Conservation (phyloP, 2,113 vertebrate genomes). For the Heterocephalus glaber region DNA sequence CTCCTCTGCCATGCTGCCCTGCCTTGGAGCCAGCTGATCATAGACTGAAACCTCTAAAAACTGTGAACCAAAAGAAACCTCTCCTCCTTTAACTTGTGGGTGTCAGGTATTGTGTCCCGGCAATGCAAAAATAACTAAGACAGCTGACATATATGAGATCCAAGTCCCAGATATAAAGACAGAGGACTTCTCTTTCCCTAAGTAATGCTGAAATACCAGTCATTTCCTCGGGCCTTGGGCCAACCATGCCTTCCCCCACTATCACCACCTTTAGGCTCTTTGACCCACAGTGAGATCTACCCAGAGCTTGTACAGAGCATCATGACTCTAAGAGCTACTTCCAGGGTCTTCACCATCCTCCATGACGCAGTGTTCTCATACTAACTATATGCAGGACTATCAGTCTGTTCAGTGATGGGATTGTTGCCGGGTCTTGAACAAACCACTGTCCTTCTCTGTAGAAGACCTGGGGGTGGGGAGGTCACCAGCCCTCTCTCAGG, state of each 20-base stretch:
- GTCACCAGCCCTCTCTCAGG: neutral
- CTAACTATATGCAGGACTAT: fast-evolving
- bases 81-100: neutral
- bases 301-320: neutral
- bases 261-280: neutral
- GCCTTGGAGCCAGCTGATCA: neutral
- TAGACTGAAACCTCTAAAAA: neutral
- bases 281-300: neutral
- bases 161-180: neutral
- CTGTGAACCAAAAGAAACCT: neutral
- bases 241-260: neutral
- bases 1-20: neutral
- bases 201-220: neutral
- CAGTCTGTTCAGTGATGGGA: neutral
- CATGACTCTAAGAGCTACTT: neutral
- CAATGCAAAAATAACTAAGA: neutral
- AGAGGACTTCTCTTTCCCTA: conserved; percentile 6
- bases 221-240: neutral
- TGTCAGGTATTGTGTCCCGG: neutral
- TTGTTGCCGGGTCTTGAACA: neutral
- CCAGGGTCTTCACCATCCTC: neutral
- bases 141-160: neutral
- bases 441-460: neutral
- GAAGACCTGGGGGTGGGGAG: neutral
- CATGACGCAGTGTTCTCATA: neutral